Conservation (phyloP, 2,888 invertebrate species). For the Pachydiplax longipennis region DNA sequence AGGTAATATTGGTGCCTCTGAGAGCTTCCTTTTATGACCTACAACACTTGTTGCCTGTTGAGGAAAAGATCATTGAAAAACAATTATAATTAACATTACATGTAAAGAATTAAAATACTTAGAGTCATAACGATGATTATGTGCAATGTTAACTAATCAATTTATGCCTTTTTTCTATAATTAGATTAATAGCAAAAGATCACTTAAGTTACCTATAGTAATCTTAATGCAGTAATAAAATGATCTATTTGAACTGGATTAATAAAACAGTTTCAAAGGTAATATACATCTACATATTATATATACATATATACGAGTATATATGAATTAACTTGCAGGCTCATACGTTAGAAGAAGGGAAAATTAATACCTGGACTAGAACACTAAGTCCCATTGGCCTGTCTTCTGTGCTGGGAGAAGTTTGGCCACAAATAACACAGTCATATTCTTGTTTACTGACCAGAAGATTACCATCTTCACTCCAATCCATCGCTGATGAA, state of each 20-base stretch:
- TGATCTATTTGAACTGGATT: too few species aligned
- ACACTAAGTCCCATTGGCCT: constrained; percentile 90
- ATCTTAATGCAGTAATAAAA: too few species aligned
- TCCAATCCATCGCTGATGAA: constrained; percentile 63
- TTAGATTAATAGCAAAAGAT: too few species aligned
- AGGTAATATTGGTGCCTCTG: constrained; percentile 68
- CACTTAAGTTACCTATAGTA: too few species aligned
- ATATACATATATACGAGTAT: too few species aligned
- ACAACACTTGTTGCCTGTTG: constrained; percentile 82
- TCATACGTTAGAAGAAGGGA: neutral
- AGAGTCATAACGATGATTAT: neutral
- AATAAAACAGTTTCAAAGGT: too few species aligned
- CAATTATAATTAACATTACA: neutral
- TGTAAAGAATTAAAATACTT: too few species aligned
- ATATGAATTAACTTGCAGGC: neutral
- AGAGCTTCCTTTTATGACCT: constrained; percentile 73
- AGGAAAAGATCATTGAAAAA: neutral
- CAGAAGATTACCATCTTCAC: constrained; percentile 55
- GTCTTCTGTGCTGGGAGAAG: constrained; percentile 81
- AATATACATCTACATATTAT: too few species aligned
- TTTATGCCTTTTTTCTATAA: too few species aligned
- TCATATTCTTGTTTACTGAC: constrained; percentile 77
- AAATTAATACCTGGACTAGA: constrained; percentile 71
- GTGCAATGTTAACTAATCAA: too few species aligned
- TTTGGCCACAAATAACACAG: constrained; percentile 95